Evolutionary conservation across 2,113 vertebrate species (phyloP).

Genomic region (Tetrax tetrax): DNA sequence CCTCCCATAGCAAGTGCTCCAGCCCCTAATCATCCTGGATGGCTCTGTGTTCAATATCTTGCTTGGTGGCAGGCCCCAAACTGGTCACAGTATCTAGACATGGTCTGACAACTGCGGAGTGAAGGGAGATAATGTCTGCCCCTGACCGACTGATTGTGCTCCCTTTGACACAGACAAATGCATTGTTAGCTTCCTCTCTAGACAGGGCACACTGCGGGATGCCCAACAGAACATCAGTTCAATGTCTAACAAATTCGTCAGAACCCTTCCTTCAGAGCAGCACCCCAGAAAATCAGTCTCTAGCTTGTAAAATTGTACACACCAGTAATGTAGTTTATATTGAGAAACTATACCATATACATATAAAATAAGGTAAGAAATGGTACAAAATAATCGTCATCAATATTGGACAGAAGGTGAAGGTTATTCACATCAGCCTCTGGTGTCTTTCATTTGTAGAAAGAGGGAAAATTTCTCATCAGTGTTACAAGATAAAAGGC

Average conservation of each 20-base stretch:
- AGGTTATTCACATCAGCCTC: neutral
- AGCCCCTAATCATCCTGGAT: neutral
- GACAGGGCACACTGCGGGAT: neutral
- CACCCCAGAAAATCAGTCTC: neutral
- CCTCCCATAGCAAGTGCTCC: neutral
- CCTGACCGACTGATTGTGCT: accelerated
- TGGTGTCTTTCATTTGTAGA: neutral
- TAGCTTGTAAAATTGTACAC: neutral
- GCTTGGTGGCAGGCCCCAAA: neutral
- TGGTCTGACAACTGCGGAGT: accelerated
- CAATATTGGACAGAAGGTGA: neutral
- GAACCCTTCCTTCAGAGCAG: neutral
- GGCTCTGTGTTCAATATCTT: neutral
- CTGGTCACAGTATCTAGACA: too few species aligned
- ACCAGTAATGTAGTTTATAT: neutral
- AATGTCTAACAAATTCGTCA: neutral
- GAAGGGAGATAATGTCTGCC: neutral
- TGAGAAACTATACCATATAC: neutral
- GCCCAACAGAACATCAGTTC: neutral
- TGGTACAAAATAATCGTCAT: neutral
- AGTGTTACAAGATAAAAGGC: neutral
- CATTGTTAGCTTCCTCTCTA: neutral
- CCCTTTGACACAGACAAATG: accelerated
- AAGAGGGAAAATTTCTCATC: neutral
- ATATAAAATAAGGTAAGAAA: neutral